Base-by-base conservation (phyloP, 1,140 invertebrate genomes). In the Lordiphosa mommai region DNA sequence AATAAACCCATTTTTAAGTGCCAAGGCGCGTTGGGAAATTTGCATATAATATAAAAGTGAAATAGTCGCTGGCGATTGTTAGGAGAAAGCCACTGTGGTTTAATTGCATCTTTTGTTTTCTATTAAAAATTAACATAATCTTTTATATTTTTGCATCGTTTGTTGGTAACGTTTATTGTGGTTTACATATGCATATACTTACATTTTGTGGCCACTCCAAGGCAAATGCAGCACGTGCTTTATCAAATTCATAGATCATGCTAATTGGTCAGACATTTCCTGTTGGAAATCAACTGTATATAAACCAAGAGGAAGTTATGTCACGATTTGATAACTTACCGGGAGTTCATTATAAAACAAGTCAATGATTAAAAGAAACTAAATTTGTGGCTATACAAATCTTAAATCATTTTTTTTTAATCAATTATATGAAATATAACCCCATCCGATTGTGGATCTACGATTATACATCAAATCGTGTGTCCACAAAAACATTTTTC, bases 1-100 rank as follows among this genome's bases (percentile, higher is more conserved):
- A 37, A 13, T 16, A 41, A 41, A 20, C 34, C 23, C 30, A 32
- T 34, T 49, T 64, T 68, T 13, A 43, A 57, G 36, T 47, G 56
- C 27, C 41, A 13, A 52, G 48, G 16, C 30, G 48, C 70, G 23
- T 50, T 41, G 30, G 10, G 10, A 17, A 64, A 79, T 80, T 80
- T 71, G 76, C 74, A 80, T 80, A 80, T 74, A 70, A 80, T 74
- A 59, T 61, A 63, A 82, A 74, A 82, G 70, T 67, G 76, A 80
- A 82, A 82, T 61, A 79, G 55, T 60, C 67, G 50, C 61, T 52
- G 43, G 32, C 48, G 44, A 29, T 29, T 30, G 41, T 30, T 16
- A n/a, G 40, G 74, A 59, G 74, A 80, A 80, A 80, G 74, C 82
- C 57, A 66, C 40, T 44, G 47, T 66, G 51, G 66, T 63, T 80